Conservation (phyloP, 2,888 invertebrate genomes). For the Scaptodrosophila latifasciaeformis region DNA sequence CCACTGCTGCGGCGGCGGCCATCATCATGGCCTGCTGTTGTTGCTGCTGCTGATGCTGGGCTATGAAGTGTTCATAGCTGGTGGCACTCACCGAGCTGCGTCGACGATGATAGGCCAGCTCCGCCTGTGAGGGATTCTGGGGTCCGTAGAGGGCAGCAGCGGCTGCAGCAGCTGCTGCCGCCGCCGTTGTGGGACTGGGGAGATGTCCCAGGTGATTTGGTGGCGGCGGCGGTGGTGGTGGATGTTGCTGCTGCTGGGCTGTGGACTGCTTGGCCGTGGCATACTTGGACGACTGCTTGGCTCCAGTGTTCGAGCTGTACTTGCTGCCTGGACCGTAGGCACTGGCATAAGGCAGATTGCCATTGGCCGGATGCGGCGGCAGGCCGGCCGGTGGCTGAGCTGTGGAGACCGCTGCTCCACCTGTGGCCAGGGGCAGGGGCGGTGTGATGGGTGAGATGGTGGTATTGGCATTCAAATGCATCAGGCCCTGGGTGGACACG, state of each 20-base stretch:
- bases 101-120: conserved; percentile 62
- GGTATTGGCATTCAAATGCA: conserved; percentile 74
- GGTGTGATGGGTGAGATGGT: conserved; percentile 75
- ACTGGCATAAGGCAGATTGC: conserved; percentile 50
- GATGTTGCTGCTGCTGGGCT: conserved; percentile 33
- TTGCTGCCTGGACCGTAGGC: conserved; percentile 38
- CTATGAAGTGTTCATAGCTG: conserved; percentile 67
- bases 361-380: conserved; percentile 12
- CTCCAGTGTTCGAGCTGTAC: conserved; percentile 21
- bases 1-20: conserved; percentile 49
- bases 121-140: conserved; percentile 32
- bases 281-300: conserved; percentile 36
- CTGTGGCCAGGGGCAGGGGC: conserved; percentile 50
- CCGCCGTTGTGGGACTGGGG: background rate
- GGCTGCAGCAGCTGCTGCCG: conserved; percentile 15
- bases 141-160: conserved; percentile 36
- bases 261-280: conserved; percentile 22
- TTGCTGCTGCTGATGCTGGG: conserved; percentile 65
- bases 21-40: conserved; percentile 55
- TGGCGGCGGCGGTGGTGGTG: conserved; percentile 43
- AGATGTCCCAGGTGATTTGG: background rate
- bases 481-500: conserved; percentile 72
- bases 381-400: conserved; percentile 49
- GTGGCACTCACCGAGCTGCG: conserved; percentile 67
- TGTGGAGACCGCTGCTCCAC: conserved; percentile 47